Conservation (phyloP, 2,113 vertebrate species). For the Brachirus orientalis region DNA sequence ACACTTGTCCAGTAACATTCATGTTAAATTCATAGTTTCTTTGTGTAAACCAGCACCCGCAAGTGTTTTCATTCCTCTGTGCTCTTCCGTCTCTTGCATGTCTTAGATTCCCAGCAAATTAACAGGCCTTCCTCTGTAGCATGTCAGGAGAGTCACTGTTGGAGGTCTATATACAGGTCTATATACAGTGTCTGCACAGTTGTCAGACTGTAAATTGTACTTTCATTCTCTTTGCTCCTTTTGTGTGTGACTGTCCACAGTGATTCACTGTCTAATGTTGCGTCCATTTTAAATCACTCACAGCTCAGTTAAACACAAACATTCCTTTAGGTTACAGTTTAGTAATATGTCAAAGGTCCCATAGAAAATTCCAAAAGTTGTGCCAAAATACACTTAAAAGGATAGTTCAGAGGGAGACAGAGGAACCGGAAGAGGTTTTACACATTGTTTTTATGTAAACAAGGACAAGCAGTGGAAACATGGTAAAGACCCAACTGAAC, state of each 20-base stretch:
- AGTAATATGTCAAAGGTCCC: not conserved
- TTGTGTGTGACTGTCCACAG: constrained; percentile 1
- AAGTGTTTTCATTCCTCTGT: not conserved
- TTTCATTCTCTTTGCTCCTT: not conserved
- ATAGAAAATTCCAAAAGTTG: not conserved
- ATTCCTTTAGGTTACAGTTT: not conserved
- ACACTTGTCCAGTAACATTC: no score
- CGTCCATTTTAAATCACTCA: not conserved
- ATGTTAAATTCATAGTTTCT: not conserved
- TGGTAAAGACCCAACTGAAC: no score
- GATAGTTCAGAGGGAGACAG: no score
- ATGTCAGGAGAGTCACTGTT: not conserved
- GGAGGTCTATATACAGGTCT: not conserved
- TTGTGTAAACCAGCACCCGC: no score
- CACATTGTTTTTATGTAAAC: no score
- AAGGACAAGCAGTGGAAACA: no score
- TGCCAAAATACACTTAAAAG: constrained; percentile 1
- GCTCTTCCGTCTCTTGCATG: not conserved
- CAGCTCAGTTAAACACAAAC: not conserved
- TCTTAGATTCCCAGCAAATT: constrained; percentile 19
- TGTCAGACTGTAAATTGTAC: not conserved
- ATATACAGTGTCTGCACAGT: constrained; percentile 1
- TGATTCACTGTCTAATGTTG: not conserved
- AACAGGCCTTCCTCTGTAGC: not conserved
- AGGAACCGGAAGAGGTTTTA: no score